Percentiles rank a stretch among this genome's conserved stretches.
These are phyloP conservation scores for Fulica atra DNA, from an alignment of 2,113 vertebrate species.

Conservation along the genomic window DNA sequence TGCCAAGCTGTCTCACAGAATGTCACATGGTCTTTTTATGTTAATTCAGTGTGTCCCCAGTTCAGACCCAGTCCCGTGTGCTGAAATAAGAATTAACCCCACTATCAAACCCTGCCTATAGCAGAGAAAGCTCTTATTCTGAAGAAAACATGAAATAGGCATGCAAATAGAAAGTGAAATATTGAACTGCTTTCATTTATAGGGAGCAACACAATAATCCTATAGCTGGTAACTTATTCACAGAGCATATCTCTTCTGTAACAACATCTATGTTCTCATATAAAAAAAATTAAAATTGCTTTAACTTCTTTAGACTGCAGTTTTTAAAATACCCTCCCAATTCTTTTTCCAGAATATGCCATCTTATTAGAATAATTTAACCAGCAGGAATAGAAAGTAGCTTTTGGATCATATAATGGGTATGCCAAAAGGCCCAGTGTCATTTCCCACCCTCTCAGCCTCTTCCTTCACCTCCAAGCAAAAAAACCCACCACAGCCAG, in stretches of 20 bases:
- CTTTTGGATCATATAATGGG: background rate
- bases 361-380: background rate
- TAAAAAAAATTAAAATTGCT: slow-evolving; percentile 13
- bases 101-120: background rate
- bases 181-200: background rate
- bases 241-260: background rate
- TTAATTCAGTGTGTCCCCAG: background rate
- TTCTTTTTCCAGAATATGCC: background rate
- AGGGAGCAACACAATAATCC: background rate
- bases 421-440: background rate
- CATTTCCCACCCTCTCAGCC: background rate
- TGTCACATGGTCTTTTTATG: background rate
- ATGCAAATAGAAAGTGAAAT: background rate
- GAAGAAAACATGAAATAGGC: background rate
- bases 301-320: background rate
- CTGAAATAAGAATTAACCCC: background rate
- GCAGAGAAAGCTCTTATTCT: background rate
- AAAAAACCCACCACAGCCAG: background rate
- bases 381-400: background rate
- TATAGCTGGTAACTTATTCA: background rate
- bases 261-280: background rate
- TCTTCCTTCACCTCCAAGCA: background rate
- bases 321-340: background rate
- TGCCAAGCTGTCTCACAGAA: background rate
- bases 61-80: background rate